Percentiles rank a stretch among this genome's conserved stretches.
Conservation (phyloP, 2,888 invertebrate species). For the Rhagonycha fulva region DNA sequence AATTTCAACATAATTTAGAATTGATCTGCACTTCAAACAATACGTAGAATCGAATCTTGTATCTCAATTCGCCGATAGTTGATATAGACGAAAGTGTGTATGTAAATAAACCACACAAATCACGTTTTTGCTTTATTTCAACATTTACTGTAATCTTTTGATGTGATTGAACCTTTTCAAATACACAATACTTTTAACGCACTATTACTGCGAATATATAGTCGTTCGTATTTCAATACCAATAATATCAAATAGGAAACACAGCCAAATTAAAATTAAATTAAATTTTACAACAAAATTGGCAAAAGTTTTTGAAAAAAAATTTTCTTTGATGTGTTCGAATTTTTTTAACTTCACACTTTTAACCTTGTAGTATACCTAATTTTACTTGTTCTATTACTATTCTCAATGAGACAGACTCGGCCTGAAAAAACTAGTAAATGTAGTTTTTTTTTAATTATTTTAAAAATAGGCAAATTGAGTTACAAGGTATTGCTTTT, state of each 20-base stretch:
- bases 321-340: no score
- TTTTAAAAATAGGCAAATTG: no score
- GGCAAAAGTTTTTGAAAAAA: no score
- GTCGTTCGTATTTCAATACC: not conserved
- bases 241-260: not conserved
- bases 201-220: not conserved
- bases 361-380: no score
- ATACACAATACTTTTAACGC: not conserved
- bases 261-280: not conserved
- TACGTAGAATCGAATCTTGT: slow-evolving; percentile 6
- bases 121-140: not conserved
- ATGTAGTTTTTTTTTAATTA: no score
- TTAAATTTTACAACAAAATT: not conserved
- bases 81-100: not conserved
- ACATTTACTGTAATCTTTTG: not conserved
- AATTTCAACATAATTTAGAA: slow-evolving; percentile 14
- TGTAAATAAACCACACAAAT: slow-evolving; percentile 1
- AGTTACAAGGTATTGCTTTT: no score
- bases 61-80: not conserved
- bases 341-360: no score
- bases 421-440: no score
- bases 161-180: not conserved
- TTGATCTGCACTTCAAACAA: slow-evolving; percentile 16
- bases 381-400: no score
- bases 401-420: no score